Conservation (phyloP, 2,113 vertebrate genomes). For the Garra rufa region DNA sequence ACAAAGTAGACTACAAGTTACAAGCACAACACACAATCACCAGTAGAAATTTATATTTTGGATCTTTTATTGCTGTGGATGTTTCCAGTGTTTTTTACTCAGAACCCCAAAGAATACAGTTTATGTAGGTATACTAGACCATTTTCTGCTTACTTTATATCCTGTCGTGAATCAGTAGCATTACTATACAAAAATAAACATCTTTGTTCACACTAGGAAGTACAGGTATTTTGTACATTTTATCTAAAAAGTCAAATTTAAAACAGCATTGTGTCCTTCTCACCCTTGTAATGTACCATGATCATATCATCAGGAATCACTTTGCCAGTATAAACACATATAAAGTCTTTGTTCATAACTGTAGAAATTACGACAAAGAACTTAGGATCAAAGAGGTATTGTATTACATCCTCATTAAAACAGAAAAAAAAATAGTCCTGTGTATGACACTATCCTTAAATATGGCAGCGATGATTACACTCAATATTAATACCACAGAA, state of each 20-base stretch:
- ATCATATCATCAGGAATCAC: neutral
- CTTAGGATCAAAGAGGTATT: neutral
- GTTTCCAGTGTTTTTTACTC: constrained; percentile 3
- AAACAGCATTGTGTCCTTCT: neutral
- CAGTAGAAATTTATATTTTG: neutral
- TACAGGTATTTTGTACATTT: neutral
- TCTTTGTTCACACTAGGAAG: neutral
- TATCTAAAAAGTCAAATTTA: neutral
- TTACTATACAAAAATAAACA: constrained; percentile 29
- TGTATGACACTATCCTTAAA: constrained; percentile 18
- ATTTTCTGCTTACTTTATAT: neutral
- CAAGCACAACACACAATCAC: neutral
- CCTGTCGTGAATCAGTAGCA: neutral
- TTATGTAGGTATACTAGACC: neutral
- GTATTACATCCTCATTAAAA: neutral
- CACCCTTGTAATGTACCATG: neutral
- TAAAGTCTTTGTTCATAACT: neutral
- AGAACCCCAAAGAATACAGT: neutral
- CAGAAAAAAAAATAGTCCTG: neutral
- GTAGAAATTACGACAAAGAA: neutral
- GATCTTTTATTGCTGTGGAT: constrained; percentile 5
- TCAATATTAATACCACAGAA: neutral
- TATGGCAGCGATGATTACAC: neutral
- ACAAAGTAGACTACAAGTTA: neutral
- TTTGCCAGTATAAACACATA: neutral